Evolutionary conservation across 1,140 invertebrate genomes (phyloP), one percentile per base, ranked within the genome.

Genomic region (Druon quercuslanigerum): DNA sequence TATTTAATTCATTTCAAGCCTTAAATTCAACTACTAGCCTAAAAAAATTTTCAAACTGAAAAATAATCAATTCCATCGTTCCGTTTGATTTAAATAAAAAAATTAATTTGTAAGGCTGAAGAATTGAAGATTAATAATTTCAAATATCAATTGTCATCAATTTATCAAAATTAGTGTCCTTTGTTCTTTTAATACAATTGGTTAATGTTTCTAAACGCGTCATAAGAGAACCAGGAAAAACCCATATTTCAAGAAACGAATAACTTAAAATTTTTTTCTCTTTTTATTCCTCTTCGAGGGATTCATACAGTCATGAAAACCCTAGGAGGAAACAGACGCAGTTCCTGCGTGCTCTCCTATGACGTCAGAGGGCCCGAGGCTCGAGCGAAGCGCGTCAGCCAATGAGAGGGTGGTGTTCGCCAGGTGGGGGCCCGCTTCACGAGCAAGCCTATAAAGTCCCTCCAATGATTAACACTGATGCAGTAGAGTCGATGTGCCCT

Each of bases 361-460:
- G 84, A 83, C 83, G 84, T 85, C 77, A 84, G 19, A 13, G 54
- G 75, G 16, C 33, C 19, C 54, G 50, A 71, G 60, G 71, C 17
- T 40, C 60, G 60, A 66, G 60, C 46, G 60, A 16, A 66, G 6
- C 33, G 60, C 60, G 60, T 66, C 20, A 66, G 50, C 50, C 52
- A 57, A 56, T 56, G 71, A 50, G 19, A 50, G 71, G 73, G 57
- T 17, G 51, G 19, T 33, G 56, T 50, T 57, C 46, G 66, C 14
- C 51, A n/a, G 66, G 66, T 76, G 70, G 50, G 50, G 75, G 25
- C 57, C 13, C 25, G 20, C 56, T 66, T 78, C n/a, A 54, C 50
- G n/a, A 66, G 79, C 74, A 79, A 79, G 73, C 74, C 74, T 86
- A 86, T 86, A 86, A 86, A 86, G 79, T 79, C 82, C 57, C 84